These are phyloP conservation scores for Calosoma granatense DNA, from an alignment of 1,140 invertebrate species.

Conservation along the genomic window DNA sequence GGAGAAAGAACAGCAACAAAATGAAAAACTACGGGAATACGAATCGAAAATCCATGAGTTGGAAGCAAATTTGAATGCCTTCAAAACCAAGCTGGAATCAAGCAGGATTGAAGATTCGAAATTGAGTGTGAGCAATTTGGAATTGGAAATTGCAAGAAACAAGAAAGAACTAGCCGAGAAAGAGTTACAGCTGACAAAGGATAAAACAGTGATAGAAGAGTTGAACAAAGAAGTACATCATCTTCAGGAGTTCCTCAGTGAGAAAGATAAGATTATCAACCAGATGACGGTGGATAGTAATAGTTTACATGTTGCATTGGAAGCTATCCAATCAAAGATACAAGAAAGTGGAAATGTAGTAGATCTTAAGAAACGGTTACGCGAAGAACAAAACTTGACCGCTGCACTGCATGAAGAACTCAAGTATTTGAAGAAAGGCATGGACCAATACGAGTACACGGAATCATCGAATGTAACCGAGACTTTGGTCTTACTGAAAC, in stretches of 20 bases:
- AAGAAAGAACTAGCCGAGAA: slow-evolving; percentile 33
- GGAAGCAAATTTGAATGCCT: neutral
- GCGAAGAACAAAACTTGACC: slow-evolving; percentile 31
- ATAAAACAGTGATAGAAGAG: slow-evolving; percentile 31
- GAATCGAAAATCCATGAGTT: neutral
- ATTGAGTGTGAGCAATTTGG: slow-evolving; percentile 3
- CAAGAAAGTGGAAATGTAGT: slow-evolving; percentile 36
- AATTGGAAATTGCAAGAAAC: slow-evolving; percentile 21
- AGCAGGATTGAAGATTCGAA: neutral
- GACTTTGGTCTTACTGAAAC: neutral
- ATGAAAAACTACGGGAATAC: neutral
- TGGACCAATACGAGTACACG: slow-evolving; percentile 19
- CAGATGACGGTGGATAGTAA: slow-evolving; percentile 43
- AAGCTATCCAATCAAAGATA: slow-evolving; percentile 41
- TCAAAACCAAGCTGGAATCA: neutral
- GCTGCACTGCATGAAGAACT: slow-evolving; percentile 33
- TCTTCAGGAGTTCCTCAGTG: slow-evolving; percentile 45
- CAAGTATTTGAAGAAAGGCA: slow-evolving; percentile 25
- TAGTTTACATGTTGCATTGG: slow-evolving; percentile 36
- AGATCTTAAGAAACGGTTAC: slow-evolving; percentile 31
- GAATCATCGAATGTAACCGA: neutral
- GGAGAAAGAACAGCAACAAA: neutral
- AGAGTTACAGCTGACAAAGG: slow-evolving; percentile 29
- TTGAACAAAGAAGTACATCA: slow-evolving; percentile 44
- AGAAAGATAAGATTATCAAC: slow-evolving; percentile 42